phyloP scores from a whole-genome alignment of 64 coral and sea anemone genomes.

The Astreopora myriophthalma region DNA sequence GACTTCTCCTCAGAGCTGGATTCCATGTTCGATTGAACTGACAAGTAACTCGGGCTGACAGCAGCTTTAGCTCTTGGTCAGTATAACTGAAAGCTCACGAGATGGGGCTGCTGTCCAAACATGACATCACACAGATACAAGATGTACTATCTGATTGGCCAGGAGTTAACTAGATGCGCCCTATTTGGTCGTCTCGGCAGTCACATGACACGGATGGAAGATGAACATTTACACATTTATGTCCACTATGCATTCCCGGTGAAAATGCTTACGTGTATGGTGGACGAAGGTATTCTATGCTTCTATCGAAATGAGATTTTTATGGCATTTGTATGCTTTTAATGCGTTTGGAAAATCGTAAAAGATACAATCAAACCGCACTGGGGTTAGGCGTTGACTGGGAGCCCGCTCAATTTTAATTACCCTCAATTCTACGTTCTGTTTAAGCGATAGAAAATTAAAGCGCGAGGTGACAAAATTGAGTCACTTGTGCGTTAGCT shows the following conservation, averaged over 20 bases:
- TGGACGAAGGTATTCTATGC: too few species aligned
- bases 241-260: neutral
- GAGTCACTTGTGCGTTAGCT: neutral
- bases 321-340: neutral
- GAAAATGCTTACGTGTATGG: too few species aligned
- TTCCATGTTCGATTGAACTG: slow-evolving; percentile 57
- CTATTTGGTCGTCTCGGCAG: neutral
- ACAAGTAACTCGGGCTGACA: neutral
- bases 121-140: neutral
- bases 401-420: neutral
- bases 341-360: neutral
- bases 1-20: slow-evolving; percentile 72
- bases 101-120: neutral
- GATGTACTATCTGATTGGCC: neutral
- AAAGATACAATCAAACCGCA: neutral
- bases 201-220: neutral
- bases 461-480: neutral
- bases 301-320: neutral
- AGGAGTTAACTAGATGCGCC: neutral
- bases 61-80: neutral
- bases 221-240: neutral
- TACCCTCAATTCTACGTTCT: too few species aligned
- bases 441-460: neutral
- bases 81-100: neutral
- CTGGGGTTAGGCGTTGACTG: neutral